A percentile compares a stretch with the other conserved stretches of the same genome.
phyloP scores from a whole-genome alignment of 1,140 invertebrate species.

The Microplitis demolitor region DNA sequence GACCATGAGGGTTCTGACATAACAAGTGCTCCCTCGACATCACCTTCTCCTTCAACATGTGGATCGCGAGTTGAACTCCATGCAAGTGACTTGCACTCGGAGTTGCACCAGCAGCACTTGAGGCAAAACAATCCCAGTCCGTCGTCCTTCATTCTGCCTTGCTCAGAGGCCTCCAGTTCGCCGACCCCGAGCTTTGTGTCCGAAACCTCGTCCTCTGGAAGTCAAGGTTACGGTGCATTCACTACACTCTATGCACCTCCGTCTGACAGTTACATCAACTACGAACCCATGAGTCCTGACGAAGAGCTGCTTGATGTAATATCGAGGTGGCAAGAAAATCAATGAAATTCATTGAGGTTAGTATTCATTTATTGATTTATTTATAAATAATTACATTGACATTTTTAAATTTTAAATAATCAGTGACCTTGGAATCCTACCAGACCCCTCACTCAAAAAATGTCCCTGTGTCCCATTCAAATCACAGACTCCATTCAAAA shows the following conservation, averaged over 20 bases:
- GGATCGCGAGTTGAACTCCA: constrained; percentile 34
- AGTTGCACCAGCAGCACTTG: constrained; percentile 34
- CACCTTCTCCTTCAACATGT: constrained; percentile 37
- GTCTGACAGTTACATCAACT: constrained; percentile 75
- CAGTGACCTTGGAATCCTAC: constrained; percentile 57
- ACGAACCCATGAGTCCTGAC: constrained; percentile 83
- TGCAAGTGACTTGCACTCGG: constrained; percentile 26
- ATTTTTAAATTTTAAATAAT: constrained; percentile 50
- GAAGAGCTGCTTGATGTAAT: constrained; percentile 89
- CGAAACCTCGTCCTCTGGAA: constrained; percentile 70
- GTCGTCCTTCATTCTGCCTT: constrained; percentile 58
- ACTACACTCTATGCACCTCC: constrained; percentile 61
- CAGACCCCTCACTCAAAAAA: constrained; percentile 48
- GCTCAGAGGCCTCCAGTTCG: constrained; percentile 75
- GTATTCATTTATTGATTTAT: constrained; percentile 30
- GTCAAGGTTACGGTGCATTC: constrained; percentile 59
- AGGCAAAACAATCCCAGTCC: constrained; percentile 46
- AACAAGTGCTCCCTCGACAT: constrained; percentile 26
- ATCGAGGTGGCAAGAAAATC: constrained; percentile 80
- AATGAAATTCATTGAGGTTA: constrained; percentile 49
- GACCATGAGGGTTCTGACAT: constrained; percentile 66
- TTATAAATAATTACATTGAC: constrained; percentile 32
- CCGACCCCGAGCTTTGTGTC: constrained; percentile 81
- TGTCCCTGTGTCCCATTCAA: constrained; percentile 40
- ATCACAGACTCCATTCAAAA: constrained; percentile 53